These are phyloP conservation scores for Serilophus lunatus DNA, from an alignment of 2,113 vertebrate species.

Conservation along the genomic window DNA sequence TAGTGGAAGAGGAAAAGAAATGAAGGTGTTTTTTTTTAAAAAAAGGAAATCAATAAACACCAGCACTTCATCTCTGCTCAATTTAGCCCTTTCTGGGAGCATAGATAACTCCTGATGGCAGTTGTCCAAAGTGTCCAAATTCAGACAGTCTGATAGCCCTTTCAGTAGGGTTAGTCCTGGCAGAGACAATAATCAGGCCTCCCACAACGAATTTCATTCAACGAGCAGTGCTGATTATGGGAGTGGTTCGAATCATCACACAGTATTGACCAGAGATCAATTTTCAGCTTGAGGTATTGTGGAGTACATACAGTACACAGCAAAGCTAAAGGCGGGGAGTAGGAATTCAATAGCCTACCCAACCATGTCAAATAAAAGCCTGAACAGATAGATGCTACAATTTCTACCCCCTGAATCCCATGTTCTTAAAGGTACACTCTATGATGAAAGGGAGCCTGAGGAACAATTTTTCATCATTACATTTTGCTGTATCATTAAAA, in stretches of 20 bases:
- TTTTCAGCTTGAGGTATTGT: conserved; percentile 63
- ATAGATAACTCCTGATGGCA: conserved; percentile 51
- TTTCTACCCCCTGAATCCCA: background rate
- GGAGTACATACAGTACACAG: background rate
- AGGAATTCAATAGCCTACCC: conserved; percentile 52
- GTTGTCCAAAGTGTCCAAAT: conserved; percentile 46
- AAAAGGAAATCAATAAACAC: conserved; percentile 41
- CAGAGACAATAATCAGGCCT: conserved; percentile 54
- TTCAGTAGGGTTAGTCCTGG: conserved; percentile 45
- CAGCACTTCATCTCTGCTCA: conserved; percentile 52
- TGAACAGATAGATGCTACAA: background rate
- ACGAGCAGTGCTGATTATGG: background rate
- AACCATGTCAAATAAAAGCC: conserved; percentile 48
- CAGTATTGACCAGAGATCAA: conserved; percentile 58
- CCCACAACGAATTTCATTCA: conserved; percentile 52
- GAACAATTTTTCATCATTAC: background rate
- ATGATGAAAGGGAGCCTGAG: background rate
- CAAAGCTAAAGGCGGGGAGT: background rate
- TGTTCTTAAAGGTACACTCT: background rate
- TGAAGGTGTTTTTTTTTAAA: background rate
- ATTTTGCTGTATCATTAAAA: background rate
- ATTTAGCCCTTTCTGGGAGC: conserved; percentile 55
- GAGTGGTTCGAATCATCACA: conserved; percentile 25
- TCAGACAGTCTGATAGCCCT: conserved; percentile 53
- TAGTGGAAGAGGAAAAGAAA: background rate